These are phyloP conservation scores for Octopus bimaculoides DNA, from an alignment of 1,140 invertebrate genomes.

Conservation along the genomic window DNA sequence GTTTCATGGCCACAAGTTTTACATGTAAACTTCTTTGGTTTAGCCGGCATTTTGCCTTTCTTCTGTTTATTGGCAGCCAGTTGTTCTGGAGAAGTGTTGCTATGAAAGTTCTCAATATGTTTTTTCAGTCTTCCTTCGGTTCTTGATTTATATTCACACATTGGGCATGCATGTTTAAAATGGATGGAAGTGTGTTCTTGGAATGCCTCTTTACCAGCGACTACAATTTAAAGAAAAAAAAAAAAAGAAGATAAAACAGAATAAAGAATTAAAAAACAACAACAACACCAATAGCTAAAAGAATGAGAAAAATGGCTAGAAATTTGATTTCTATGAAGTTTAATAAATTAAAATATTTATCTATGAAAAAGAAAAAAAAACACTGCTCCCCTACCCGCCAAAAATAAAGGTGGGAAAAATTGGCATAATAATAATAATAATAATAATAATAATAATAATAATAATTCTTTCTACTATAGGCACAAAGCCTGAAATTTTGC, in stretches of 20 bases:
- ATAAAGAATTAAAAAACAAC: neutral
- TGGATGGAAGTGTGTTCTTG: slow-evolving; percentile 62
- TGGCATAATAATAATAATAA: too few relatives aligned
- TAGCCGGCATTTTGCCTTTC: slow-evolving; percentile 38
- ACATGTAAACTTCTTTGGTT: slow-evolving; percentile 80
- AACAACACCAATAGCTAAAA: neutral
- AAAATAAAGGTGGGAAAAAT: too few relatives aligned
- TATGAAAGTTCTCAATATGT: slow-evolving; percentile 64
- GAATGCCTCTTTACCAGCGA: slow-evolving; percentile 45
- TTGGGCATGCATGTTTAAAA: slow-evolving; percentile 57
- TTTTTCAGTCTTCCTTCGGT: slow-evolving; percentile 64
- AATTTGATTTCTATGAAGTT: neutral
- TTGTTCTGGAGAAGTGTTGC: slow-evolving; percentile 69
- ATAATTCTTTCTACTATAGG: too few relatives aligned
- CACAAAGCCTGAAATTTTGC: too few relatives aligned
- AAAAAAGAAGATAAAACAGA: neutral
- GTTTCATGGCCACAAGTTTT: slow-evolving; percentile 86
- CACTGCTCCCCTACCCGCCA: too few relatives aligned
- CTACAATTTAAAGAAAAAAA: slow-evolving; percentile 27
- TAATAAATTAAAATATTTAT: too few relatives aligned
- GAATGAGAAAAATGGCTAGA: neutral
- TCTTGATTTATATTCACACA: slow-evolving; percentile 64
- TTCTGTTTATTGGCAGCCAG: slow-evolving; percentile 71
- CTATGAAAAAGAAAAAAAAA: too few relatives aligned
- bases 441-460: too few relatives aligned